These are phyloP conservation scores for Catharus fuscescens DNA, from an alignment of 2,113 vertebrate genomes.

Conservation along the genomic window DNA sequence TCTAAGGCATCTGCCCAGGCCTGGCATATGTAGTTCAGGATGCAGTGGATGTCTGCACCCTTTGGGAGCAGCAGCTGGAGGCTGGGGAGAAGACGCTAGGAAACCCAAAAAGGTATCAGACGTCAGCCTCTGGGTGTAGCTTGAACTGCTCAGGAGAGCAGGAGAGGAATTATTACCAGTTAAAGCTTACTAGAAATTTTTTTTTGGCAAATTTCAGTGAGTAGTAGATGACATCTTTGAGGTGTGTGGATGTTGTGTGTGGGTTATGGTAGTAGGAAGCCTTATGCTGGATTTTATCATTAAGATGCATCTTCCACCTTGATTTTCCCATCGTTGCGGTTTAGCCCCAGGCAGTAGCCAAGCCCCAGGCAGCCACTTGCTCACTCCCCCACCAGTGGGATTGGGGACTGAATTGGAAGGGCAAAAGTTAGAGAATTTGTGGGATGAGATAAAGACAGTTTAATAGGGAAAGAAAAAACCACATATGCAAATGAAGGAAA, in stretches of 20 bases:
- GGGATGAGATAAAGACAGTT: neutral
- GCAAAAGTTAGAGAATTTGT: neutral
- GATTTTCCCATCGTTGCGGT: accelerated
- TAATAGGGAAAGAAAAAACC: neutral
- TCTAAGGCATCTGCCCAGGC: neutral
- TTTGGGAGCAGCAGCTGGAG: neutral
- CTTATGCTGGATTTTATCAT: neutral
- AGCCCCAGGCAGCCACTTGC: neutral
- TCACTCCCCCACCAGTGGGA: neutral
- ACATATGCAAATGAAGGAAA: neutral
- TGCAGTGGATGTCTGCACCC: neutral
- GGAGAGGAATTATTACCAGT: neutral
- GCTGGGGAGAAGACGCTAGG: neutral
- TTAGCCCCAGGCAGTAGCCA: neutral
- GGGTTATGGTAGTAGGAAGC: neutral
- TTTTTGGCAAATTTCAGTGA: neutral
- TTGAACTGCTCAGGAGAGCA: neutral
- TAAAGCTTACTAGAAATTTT: neutral
- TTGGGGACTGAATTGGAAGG: neutral
- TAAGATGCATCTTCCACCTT: neutral
- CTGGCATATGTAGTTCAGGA: neutral
- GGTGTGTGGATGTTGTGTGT: neutral
- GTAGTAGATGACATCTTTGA: neutral
- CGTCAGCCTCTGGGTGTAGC: accelerated
- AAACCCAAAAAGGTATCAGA: neutral